Percentiles rank a stretch among this genome's conserved stretches.
phyloP scores from a whole-genome alignment of 1,140 invertebrate genomes.

The Heliothis subflexa region DNA sequence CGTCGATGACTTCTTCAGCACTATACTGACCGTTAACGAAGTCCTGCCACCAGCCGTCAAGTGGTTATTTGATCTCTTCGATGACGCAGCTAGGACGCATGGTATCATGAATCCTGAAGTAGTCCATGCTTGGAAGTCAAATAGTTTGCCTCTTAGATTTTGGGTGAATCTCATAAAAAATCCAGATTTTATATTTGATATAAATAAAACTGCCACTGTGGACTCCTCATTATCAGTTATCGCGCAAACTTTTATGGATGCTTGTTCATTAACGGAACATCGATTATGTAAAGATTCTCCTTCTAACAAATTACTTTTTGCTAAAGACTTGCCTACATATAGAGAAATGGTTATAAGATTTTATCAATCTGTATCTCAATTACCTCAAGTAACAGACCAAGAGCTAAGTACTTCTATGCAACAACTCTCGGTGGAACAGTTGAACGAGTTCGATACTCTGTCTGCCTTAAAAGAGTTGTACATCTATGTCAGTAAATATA shows the following conservation, averaged over 20 bases:
- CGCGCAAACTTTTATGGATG: slow-evolving; percentile 98
- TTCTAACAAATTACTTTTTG: slow-evolving; percentile 97
- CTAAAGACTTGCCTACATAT: slow-evolving; percentile 97
- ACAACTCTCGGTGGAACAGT: slow-evolving; percentile 94
- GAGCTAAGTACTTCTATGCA: slow-evolving; percentile 97
- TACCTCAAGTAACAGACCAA: slow-evolving; percentile 96
- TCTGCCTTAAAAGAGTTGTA: slow-evolving; percentile 97
- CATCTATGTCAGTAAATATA: slow-evolving; percentile 97
- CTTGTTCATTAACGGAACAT: slow-evolving; percentile 96
- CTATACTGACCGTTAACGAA: slow-evolving; percentile 95
- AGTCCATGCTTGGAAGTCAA: slow-evolving; percentile 98
- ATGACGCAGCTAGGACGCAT: slow-evolving; percentile 95
- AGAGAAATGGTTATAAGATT: slow-evolving; percentile 95
- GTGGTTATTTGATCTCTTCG: slow-evolving; percentile 97
- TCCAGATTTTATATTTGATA: slow-evolving; percentile 98
- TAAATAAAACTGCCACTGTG: slow-evolving; percentile 96
- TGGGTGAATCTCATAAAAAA: slow-evolving; percentile 99
- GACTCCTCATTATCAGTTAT: slow-evolving; percentile 97
- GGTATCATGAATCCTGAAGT: slow-evolving; percentile 94
- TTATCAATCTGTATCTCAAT: slow-evolving; percentile 93
- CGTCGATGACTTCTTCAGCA: slow-evolving; percentile 97
- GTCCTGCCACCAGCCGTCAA: slow-evolving; percentile 96
- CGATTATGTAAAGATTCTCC: slow-evolving; percentile 97
- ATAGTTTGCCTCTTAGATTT: slow-evolving; percentile 96
- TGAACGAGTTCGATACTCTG: slow-evolving; percentile 95